Evolutionary conservation across 2,888 invertebrate species (phyloP), one percentile per base, ranked within the genome.

Genomic region (Elysia crispata): DNA sequence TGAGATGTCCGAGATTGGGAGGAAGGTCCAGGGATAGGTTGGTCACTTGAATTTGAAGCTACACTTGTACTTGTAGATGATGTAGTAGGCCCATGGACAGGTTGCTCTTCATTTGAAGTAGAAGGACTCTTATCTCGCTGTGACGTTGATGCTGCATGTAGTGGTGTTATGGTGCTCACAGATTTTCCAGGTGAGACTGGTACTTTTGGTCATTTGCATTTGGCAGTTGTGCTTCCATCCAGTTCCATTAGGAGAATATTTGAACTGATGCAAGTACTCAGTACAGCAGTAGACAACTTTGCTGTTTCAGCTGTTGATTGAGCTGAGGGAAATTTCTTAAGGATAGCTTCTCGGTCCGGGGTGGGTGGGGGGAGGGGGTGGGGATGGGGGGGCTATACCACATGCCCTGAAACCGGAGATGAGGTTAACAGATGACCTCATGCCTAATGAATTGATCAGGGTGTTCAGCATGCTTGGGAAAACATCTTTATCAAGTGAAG

Each of bases 321-420:
- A 15, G 18, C 11, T n/a, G n/a, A n/a, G n/a, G n/a, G n/a, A n/a
- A n/a, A n/a, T n/a, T n/a, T n/a, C n/a, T n/a, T n/a, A 13, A 31
- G 31, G 23, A 78, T 60, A 41, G 23, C 23, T n/a, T 78, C 41
- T 31, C 49, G 78, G n/a, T n/a, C n/a, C n/a, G n/a, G n/a, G n/a
- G n/a, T n/a, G n/a, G n/a, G n/a, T n/a, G n/a, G n/a, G n/a, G n/a
- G n/a, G n/a, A n/a, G n/a, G n/a, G n/a, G n/a, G n/a, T n/a, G n/a
- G n/a, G n/a, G n/a, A n/a, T n/a, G 31, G 28, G n/a, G 78, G 78
- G 73, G 72, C 30, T 54, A 78, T 79, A 8, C 75, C 79, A 3
- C 72, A 33, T 66, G 70, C 60, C 41, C 60, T 74, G 76, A 82
- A 82, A 15, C 80, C 76, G 0, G 80, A 1, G n/a, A 77, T 6